Evolutionary conservation across 2,797 vertebrate genomes (phyloP).

Genomic region (Coluber constrictor): DNA sequence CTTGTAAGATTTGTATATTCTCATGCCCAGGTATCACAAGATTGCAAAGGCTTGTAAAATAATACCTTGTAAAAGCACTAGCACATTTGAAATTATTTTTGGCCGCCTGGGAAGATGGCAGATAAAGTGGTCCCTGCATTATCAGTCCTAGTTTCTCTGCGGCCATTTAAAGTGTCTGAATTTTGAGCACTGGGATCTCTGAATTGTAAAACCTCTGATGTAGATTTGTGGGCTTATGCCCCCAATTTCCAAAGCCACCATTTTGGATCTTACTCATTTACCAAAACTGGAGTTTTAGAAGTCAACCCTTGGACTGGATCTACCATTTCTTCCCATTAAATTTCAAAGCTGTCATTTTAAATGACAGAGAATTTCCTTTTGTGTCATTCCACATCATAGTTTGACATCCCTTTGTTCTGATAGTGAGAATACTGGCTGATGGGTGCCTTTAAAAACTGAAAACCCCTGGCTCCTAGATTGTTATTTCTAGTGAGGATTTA

Average conservation of each 20-base stretch:
- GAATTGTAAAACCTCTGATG: neutral
- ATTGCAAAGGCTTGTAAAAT: neutral
- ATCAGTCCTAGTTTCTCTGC: neutral
- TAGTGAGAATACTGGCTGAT: neutral
- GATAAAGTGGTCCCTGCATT: neutral
- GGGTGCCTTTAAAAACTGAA: neutral
- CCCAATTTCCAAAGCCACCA: neutral
- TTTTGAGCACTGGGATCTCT: neutral
- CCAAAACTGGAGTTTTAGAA: neutral
- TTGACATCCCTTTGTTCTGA: neutral
- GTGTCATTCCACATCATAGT: neutral
- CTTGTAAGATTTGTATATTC: neutral
- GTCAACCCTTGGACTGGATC: neutral
- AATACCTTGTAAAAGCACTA: neutral
- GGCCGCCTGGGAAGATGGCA: neutral
- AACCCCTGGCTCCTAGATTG: slow-evolving; percentile 8
- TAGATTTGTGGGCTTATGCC: neutral
- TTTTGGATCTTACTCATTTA: neutral
- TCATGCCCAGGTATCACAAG: neutral
- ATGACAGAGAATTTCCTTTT: neutral
- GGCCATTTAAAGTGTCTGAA: neutral
- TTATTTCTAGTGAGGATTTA: slow-evolving; percentile 38
- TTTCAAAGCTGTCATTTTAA: neutral
- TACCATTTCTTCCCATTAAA: neutral
- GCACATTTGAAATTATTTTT: neutral